These are phyloP conservation scores for Mactromeris polynyma DNA, from an alignment of 2,888 invertebrate genomes.

Conservation along the genomic window DNA sequence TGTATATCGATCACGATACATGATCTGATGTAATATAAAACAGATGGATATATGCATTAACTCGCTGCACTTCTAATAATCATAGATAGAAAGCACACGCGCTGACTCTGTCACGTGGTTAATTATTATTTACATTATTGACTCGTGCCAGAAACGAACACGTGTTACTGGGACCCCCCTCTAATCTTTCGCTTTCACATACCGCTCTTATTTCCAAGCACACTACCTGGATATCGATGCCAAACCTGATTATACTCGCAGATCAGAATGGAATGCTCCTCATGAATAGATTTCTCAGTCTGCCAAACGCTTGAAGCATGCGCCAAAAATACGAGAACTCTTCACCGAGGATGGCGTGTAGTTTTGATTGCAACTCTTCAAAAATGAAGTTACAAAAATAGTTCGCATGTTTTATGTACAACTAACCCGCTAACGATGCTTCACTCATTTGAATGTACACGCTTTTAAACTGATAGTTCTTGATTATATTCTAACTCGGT, in stretches of 20 bases:
- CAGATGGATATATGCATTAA: not conserved
- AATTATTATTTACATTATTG: constrained; percentile 8
- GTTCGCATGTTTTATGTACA: not conserved
- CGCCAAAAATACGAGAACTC: constrained; percentile 26
- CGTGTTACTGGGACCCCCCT: not conserved
- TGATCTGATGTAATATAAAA: not conserved
- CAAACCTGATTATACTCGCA: constrained; percentile 26
- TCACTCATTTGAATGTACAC: too few relatives aligned
- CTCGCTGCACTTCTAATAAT: not conserved
- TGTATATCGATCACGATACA: not conserved
- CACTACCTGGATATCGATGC: constrained; percentile 30
- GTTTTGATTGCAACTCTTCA: constrained; percentile 17
- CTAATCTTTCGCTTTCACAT: constrained; percentile 14
- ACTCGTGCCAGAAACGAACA: constrained; percentile 10
- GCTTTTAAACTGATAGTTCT: too few relatives aligned
- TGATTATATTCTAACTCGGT: too few relatives aligned
- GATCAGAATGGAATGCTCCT: constrained; percentile 11
- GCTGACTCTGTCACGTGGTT: not conserved
- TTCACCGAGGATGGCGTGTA: not conserved
- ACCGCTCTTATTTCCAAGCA: constrained; percentile 20
- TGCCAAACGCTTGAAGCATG: constrained; percentile 19
- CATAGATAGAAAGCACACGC: not conserved
- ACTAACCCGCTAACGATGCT: not conserved
- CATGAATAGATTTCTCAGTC: not conserved
- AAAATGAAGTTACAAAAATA: not conserved